Percentiles rank a stretch among this genome's conserved stretches.
Conservation (phyloP, 1,140 invertebrate genomes). For the Panulirus ornatus region DNA sequence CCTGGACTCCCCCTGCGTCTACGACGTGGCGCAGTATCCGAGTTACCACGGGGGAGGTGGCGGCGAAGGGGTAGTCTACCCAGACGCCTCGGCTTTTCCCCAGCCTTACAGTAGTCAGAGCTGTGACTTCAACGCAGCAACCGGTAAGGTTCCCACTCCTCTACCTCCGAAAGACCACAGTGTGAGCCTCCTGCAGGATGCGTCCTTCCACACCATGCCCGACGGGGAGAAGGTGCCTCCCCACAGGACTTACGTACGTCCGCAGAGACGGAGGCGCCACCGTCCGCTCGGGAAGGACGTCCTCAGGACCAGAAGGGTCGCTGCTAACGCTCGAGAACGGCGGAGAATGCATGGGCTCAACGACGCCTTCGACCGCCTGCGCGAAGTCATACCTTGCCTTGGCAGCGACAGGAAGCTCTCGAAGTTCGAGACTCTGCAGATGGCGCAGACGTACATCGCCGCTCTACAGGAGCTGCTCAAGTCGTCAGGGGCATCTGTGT, state of each 20-base stretch:
- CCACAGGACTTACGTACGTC: slow-evolving; percentile 58
- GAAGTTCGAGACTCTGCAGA: slow-evolving; percentile 92
- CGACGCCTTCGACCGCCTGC: slow-evolving; percentile 88
- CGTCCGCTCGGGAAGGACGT: slow-evolving; percentile 60
- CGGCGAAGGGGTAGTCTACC: neutral
- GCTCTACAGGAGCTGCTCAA: slow-evolving; percentile 90
- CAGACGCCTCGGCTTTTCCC: neutral
- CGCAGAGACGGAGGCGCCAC: slow-evolving; percentile 54
- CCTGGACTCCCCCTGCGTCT: slow-evolving; percentile 54
- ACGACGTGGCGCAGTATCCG: slow-evolving; percentile 57
- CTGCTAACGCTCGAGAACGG: slow-evolving; percentile 87
- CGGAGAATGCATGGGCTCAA: slow-evolving; percentile 90
- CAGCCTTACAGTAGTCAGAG: slow-evolving; percentile 1
- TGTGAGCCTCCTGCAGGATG: slow-evolving; percentile 16
- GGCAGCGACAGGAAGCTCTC: slow-evolving; percentile 89
- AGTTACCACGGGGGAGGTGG: slow-evolving; percentile 18
- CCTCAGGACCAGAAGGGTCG: slow-evolving; percentile 81
- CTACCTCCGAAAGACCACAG: slow-evolving; percentile 14
- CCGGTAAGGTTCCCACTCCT: slow-evolving; percentile 11
- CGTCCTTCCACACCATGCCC: neutral
- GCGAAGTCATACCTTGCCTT: slow-evolving; percentile 89
- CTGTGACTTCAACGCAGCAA: slow-evolving; percentile 46
- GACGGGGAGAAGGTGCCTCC: slow-evolving; percentile 57
- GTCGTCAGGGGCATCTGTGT: slow-evolving; percentile 47
- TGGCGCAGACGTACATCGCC: slow-evolving; percentile 91